Conservation (phyloP, 2,113 vertebrate species). For the Canis aureus region DNA sequence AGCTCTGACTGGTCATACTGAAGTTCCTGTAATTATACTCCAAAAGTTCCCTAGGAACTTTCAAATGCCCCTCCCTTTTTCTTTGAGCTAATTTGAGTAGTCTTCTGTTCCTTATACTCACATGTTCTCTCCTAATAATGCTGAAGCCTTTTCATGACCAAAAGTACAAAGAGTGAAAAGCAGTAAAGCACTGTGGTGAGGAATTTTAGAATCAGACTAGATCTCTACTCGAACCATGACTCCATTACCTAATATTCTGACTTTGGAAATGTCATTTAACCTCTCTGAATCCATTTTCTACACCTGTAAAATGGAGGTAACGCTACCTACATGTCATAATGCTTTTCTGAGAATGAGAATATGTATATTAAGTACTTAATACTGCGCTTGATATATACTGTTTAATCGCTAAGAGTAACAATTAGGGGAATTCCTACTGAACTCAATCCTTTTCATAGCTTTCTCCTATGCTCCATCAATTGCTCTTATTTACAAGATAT, state of each 20-base stretch:
- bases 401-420: not conserved
- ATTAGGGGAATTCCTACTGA: constrained; percentile 21
- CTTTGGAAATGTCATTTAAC: constrained; percentile 34
- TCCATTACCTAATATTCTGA: not conserved
- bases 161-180: not conserved
- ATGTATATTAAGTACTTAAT: constrained; percentile 1
- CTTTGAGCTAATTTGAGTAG: not conserved
- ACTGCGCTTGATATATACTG: not conserved
- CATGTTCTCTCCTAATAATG: not conserved
- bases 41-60: constrained; percentile 24
- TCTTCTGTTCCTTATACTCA: constrained; percentile 25
- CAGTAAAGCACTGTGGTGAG: not conserved
- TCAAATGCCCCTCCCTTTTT: not conserved
- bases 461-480: not conserved
- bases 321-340: not conserved
- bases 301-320: constrained; percentile 38
- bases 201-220: not conserved
- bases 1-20: not conserved
- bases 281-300: constrained; percentile 26
- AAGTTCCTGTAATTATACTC: constrained; percentile 37
- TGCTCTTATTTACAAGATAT: not conserved
- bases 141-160: not conserved
- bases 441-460: not conserved
- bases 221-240: not conserved
- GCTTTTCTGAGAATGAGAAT: constrained; percentile 46